phyloP scores from a whole-genome alignment of 1,140 invertebrate genomes.

The Bathynomus jamesi region DNA sequence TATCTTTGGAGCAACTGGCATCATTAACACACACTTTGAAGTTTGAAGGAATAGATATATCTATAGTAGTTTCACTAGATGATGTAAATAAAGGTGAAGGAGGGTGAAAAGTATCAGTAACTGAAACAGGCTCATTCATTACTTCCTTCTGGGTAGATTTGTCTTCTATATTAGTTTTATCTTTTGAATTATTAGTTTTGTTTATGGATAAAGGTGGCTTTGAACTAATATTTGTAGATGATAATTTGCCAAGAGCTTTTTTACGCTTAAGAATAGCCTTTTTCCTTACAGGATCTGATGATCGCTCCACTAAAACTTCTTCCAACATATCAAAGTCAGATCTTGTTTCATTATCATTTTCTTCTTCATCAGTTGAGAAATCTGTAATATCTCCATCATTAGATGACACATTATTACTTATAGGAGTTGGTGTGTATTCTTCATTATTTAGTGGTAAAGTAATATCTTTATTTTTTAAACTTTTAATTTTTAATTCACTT shows the following conservation, averaged over 20 bases:
- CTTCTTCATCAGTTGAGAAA: slow-evolving; percentile 39
- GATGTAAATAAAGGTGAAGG: slow-evolving; percentile 31
- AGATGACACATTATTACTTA: slow-evolving; percentile 9
- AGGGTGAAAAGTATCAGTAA: slow-evolving; percentile 17
- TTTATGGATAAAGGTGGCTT: background rate
- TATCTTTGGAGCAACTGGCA: background rate
- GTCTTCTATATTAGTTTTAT: slow-evolving; percentile 32
- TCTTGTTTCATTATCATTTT: slow-evolving; percentile 11
- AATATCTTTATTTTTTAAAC: slow-evolving; percentile 17
- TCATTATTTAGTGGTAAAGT: slow-evolving; percentile 18
- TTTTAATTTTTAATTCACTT: slow-evolving; percentile 49
- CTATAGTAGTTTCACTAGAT: slow-evolving; percentile 8
- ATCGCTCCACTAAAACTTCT: slow-evolving; percentile 39
- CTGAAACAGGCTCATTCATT: slow-evolving; percentile 37
- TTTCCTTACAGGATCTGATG: slow-evolving; percentile 13
- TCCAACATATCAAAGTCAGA: slow-evolving; percentile 45
- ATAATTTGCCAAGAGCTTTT: background rate
- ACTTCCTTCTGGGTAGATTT: slow-evolving; percentile 20
- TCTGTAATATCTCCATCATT: slow-evolving; percentile 40
- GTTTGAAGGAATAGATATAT: background rate
- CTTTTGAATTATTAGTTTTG: slow-evolving; percentile 36
- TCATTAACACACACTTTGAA: background rate
- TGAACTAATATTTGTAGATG: background rate
- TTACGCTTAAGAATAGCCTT: background rate
- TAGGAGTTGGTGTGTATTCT: slow-evolving; percentile 18